Evolutionary conservation across 2,113 vertebrate genomes (phyloP), one percentile per base, ranked within the genome.

Genomic region (Onychorhynchus coronatus): DNA sequence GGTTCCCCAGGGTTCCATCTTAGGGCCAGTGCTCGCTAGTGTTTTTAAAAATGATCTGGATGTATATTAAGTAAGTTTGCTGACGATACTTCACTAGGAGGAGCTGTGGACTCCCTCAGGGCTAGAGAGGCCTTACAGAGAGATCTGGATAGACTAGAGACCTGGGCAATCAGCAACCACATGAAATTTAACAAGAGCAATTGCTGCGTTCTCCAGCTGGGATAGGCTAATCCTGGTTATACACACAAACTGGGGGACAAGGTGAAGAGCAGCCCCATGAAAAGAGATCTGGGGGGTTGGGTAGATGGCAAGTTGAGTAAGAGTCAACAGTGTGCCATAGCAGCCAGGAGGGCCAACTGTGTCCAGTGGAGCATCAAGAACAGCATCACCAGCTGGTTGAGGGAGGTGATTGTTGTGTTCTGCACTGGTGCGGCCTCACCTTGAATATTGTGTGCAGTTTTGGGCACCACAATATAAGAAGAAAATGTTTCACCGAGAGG

Each of bases 301-400:
- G 28, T 67, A 11, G 0, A 0, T 66, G 65, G 33, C 5, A 77
- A 31, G 11, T 12, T 50, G 37, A 83, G 41, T 1, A 0, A 3
- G 13, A 55, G 21, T 0, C 30, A 83, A 35, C 21, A 56, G 20
- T 44, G 17, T 39, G 71, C 7, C 21, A 33, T 67, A 59, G 33
- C n/a, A 84, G 67, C 44, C 39, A 65, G n/a, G 46, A 68, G 30
- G 28, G 42, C 18, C 33, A 39, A 0, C 7, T 2, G 0, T 73
- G 18, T 46, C 33, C 62, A 44, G 39, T 22, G 5, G 27, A 1
- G 0, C 44, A 62, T 18, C 72, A 78, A 33, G 21, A 9, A 24
- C 35, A 73, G 30, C 37, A 44, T 33, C 0, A 0, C 6, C 21
- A 85, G 44, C n/a, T 0, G 0, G 25, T 12, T 3, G 18, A 85